Base-by-base conservation (phyloP, 2,113 vertebrate species). In the Leptobrachium leishanense region DNA sequence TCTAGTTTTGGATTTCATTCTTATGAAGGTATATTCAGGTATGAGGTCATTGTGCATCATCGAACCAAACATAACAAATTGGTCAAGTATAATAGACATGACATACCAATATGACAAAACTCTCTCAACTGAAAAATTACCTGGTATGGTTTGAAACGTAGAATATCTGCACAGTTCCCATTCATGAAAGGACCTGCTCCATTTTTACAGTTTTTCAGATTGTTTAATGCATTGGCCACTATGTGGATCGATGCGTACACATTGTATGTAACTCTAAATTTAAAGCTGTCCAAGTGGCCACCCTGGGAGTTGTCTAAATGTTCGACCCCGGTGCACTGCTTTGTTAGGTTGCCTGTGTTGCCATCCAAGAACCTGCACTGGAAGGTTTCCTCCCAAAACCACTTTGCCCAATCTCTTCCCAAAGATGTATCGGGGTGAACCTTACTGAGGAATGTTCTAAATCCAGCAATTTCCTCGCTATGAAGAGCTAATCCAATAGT, bases 191-290 rank as follows among this genome's bases (percentile, higher is more conserved):
- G 59, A 41, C 68, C 73, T 68, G 50, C 53, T 43, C 31, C 70
- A 5, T 65, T 59, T 4, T 57, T 55, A 39, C 66, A 83, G 31
- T n/a, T 65, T 20, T 15, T 59, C 3, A 79, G n/a, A n/a, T 50
- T 6, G 43, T 85, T 78, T 15, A 87, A 83, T 9, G 86, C 82
- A 66, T 84, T 73, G 12, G 85, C 85, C 44, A 85, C 65, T 20
- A 81, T 77, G 64, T 83, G 80, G 1, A 86, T 69, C 10, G 81
- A 74, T 13, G 74, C 77, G 66, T 86, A 87, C 39, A 87, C 81
- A 67, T 71, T 74, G 53, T 82, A 85, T 7, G 74, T 81, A 20
- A 79, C 77, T 3, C 84, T 53, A 20, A 82, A 65, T 20, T 74
- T 66, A 15, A 76, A 57, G 2, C 50, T 40, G 11, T 83, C 41